A percentile compares a stretch with the other conserved stretches of the same genome.
These are phyloP conservation scores for Trimorus sp. DNA, from an alignment of 2,888 invertebrate species.

Conservation along the genomic window DNA sequence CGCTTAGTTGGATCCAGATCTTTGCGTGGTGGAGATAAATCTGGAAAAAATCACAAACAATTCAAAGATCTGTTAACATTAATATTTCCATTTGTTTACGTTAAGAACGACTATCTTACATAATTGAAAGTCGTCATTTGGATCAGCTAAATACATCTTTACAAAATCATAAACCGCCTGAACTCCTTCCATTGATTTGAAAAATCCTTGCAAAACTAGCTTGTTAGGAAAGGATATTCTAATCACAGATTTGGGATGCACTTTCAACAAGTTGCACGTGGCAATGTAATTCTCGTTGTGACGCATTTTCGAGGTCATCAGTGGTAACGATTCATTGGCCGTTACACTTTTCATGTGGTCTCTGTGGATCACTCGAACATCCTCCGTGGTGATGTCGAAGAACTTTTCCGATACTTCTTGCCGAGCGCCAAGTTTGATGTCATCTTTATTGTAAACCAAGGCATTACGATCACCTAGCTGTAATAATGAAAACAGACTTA, in stretches of 20 bases:
- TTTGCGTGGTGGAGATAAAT: constrained; percentile 92
- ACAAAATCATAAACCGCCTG: constrained; percentile 89
- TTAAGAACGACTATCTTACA: constrained; percentile 84
- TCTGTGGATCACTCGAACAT: constrained; percentile 77
- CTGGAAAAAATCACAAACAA: constrained; percentile 80
- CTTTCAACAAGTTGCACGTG: constrained; percentile 10
- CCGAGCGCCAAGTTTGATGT: constrained; percentile 83
- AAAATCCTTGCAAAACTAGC: constrained; percentile 92
- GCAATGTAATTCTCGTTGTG: constrained; percentile 85
- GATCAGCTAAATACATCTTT: constrained; percentile 86
- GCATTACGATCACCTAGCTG: constrained; percentile 90
- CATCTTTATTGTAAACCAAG: constrained; percentile 86
- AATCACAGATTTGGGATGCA: constrained; percentile 83
- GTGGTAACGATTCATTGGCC: constrained; percentile 85
- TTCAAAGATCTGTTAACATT: background rate
- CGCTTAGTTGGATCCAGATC: constrained; percentile 85
- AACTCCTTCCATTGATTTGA: constrained; percentile 89
- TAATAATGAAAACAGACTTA: constrained; percentile 66
- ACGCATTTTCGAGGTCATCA: constrained; percentile 87
- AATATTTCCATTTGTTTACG: background rate
- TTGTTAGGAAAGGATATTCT: constrained; percentile 94
- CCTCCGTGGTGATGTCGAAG: constrained; percentile 89
- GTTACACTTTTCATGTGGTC: constrained; percentile 20
- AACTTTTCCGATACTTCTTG: constrained; percentile 93
- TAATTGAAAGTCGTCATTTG: constrained; percentile 87